Conservation (phyloP, 1,140 invertebrate species). For the Penaeus indicus region DNA sequence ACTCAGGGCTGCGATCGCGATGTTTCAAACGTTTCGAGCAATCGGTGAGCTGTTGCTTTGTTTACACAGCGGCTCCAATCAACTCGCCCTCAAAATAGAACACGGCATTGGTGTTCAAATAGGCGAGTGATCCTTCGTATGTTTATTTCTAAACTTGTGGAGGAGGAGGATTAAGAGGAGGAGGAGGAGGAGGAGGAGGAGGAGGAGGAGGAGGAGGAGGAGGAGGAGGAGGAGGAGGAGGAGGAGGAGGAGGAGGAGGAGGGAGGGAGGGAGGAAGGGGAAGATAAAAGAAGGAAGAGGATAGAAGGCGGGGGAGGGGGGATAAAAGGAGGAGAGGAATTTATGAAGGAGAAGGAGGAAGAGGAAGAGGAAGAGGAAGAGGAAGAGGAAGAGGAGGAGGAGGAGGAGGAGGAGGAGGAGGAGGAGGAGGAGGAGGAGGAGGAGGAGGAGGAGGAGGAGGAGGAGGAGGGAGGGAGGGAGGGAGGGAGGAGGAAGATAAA, state of each 20-base stretch:
- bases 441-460: background rate
- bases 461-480: background rate
- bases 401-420: background rate
- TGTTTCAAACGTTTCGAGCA: no score
- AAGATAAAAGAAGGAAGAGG: no score
- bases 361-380: background rate
- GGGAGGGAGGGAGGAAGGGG: no score
- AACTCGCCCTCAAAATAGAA: no score
- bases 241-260: background rate
- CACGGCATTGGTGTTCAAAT: no score
- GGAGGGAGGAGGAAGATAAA: background rate
- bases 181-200: background rate
- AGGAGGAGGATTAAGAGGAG: background rate
- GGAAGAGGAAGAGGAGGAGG: background rate
- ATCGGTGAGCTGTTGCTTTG: no score
- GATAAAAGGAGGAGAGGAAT: background rate
- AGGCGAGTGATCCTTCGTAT: no score
- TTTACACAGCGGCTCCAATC: no score
- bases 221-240: background rate
- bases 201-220: background rate
- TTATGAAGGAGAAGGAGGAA: background rate
- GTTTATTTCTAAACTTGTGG: conserved; percentile 2
- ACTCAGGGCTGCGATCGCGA: no score
- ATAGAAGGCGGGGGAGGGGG: background rate
- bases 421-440: background rate